phyloP scores from a whole-genome alignment of 2,888 invertebrate species.

The Nephrotoma guestfalica region DNA sequence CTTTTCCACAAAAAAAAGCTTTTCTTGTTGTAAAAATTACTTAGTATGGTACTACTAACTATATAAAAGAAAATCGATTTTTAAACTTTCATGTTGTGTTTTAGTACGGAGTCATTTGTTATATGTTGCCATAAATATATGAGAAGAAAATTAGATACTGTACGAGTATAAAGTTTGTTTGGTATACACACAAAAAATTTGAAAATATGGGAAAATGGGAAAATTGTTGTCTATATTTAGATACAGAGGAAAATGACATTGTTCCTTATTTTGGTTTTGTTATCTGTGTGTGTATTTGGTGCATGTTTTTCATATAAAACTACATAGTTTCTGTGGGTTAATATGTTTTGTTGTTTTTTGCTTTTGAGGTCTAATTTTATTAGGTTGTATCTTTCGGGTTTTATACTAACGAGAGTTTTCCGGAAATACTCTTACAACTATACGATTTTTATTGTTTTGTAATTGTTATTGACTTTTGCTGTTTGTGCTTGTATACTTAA shows the following conservation, averaged over 20 bases:
- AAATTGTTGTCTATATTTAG: not conserved
- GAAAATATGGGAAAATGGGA: not conserved
- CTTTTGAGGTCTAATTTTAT: not conserved
- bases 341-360: not conserved
- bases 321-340: not conserved
- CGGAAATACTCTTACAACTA: not conserved
- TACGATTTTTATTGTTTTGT: not conserved
- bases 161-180: not conserved
- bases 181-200: not conserved
- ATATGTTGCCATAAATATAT: not conserved
- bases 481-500: not conserved
- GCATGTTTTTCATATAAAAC: not conserved
- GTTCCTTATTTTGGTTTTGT: not conserved
- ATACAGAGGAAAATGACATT: not conserved
- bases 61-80: not conserved
- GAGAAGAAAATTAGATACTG: not conserved
- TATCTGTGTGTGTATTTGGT: not conserved
- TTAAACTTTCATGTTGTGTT: not conserved
- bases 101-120: not conserved
- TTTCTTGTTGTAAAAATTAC: not conserved
- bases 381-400: not conserved
- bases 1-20: not conserved
- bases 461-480: not conserved
- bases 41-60: not conserved
- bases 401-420: not conserved